These are phyloP conservation scores for Tetranychus piercei DNA, from an alignment of 2,888 invertebrate genomes.

Conservation along the genomic window DNA sequence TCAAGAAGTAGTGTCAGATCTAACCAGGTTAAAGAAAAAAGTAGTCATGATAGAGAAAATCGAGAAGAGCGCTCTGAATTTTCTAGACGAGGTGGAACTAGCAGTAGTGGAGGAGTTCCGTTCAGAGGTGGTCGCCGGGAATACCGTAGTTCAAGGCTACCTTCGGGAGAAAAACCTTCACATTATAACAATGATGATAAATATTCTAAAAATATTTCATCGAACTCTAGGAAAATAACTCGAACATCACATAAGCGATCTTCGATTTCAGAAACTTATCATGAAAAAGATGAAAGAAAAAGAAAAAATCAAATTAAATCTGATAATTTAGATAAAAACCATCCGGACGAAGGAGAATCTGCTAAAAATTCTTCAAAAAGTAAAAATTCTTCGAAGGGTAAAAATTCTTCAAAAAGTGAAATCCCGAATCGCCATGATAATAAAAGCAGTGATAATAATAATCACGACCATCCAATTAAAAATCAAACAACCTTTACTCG, in stretches of 20 bases:
- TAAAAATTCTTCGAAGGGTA: not conserved
- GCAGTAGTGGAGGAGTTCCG: constrained; percentile 24
- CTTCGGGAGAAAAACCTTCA: not conserved
- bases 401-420: not conserved
- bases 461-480: not conserved
- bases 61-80: constrained; percentile 14
- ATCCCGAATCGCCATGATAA: not conserved
- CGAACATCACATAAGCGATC: not conserved
- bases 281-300: not conserved
- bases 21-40: not conserved
- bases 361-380: not conserved
- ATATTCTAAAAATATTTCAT: not conserved
- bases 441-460: not conserved
- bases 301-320: not conserved
- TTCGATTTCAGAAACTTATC: not conserved
- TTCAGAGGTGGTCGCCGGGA: constrained; percentile 31
- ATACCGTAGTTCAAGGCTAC: constrained; percentile 23
- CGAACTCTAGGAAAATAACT: not conserved
- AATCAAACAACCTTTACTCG: not conserved
- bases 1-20: not conserved
- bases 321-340: not conserved
- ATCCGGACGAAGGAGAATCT: not conserved
- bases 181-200: not conserved
- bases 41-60: not conserved
- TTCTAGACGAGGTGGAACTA: constrained; percentile 20